Evolutionary conservation across 2,888 invertebrate species (phyloP).

Genomic region (Tenthredo scrophulariae): DNA sequence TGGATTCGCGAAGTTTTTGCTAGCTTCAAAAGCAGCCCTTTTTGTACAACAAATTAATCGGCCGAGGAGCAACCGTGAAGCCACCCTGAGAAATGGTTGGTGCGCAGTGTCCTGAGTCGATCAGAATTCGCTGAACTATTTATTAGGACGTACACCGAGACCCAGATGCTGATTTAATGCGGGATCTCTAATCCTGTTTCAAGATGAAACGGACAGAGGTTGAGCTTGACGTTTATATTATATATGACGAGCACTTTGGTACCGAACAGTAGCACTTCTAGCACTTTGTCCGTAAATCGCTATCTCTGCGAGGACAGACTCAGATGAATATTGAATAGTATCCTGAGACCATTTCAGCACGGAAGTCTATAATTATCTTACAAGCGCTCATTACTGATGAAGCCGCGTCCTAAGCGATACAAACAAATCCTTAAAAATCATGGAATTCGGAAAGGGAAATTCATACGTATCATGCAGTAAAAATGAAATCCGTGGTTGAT

Average conservation of each 20-base stretch:
- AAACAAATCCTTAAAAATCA: not conserved
- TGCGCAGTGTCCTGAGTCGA: not conserved
- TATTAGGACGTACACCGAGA: not conserved
- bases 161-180: not conserved
- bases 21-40: not conserved
- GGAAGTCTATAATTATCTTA: conserved; percentile 70
- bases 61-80: not conserved
- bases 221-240: not conserved
- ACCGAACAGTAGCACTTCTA: not conserved
- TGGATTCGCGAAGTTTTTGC: not conserved
- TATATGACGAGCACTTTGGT: not conserved
- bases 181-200: not conserved
- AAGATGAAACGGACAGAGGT: not conserved
- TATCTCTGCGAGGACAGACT: conserved; percentile 58
- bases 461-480: too few relatives aligned
- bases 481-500: too few relatives aligned
- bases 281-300: not conserved
- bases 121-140: not conserved
- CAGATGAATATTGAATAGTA: conserved; percentile 72
- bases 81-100: not conserved
- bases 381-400: conserved; percentile 54
- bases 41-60: not conserved
- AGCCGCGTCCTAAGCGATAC: not conserved
- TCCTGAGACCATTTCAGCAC: conserved; percentile 72
- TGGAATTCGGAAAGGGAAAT: too few relatives aligned